Evolutionary conservation across 2,113 vertebrate genomes (phyloP).

Genomic region (Beaufortia kweichowensis): DNA sequence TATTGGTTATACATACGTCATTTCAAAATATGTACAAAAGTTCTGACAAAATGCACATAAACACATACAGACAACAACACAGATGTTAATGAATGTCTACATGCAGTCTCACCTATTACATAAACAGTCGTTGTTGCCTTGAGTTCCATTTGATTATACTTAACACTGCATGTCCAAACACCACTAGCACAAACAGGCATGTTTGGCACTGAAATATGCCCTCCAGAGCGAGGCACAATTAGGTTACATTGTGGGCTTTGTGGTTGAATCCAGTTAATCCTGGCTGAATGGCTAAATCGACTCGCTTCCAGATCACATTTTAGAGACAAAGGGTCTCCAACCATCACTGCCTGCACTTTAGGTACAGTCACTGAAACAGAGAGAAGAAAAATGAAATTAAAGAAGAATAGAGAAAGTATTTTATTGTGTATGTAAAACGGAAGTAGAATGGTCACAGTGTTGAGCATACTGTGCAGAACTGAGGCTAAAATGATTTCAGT

Average conservation of each 20-base stretch:
- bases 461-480: not conserved
- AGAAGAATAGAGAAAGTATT: not conserved
- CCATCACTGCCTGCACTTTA: constrained; percentile 2
- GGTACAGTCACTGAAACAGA: constrained; percentile 45
- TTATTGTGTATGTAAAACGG: not conserved
- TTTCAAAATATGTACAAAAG: too few relatives aligned
- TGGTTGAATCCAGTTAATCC: not conserved
- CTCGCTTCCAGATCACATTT: not conserved
- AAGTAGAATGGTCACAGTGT: not conserved
- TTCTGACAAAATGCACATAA: not conserved
- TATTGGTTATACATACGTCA: too few relatives aligned
- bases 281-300: accelerated
- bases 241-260: too few relatives aligned
- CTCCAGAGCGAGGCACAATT: accelerated
- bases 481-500: not conserved
- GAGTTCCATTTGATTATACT: accelerated
- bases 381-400: not conserved
- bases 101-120: constrained; percentile 65
- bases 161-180: constrained; percentile 62
- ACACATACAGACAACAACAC: not conserved
- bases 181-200: constrained; percentile 55
- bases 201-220: accelerated
- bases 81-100: too few relatives aligned
- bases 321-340: not conserved
- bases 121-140: not conserved